Percentiles rank a stretch among this genome's conserved stretches.
phyloP scores from a whole-genome alignment of 2,888 invertebrate genomes.

The Liodrosophila aerea region DNA sequence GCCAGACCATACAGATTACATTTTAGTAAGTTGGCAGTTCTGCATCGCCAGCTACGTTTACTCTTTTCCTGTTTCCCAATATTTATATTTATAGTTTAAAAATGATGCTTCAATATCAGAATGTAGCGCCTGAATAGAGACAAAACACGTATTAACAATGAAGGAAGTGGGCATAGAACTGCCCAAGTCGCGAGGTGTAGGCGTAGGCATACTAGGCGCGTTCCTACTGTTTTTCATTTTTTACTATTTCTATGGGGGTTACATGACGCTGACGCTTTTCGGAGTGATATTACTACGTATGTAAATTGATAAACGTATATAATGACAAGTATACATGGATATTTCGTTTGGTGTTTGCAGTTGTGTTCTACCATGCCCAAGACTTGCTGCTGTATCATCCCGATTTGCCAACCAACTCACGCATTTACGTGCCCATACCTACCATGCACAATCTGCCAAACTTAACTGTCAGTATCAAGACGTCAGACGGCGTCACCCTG shows the following conservation, averaged over 20 bases:
- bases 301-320: slow-evolving; percentile 28
- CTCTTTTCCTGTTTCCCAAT: slow-evolving; percentile 1
- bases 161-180: slow-evolving; percentile 77
- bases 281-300: slow-evolving; percentile 88
- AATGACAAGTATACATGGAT: background rate
- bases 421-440: slow-evolving; percentile 93
- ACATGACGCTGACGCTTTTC: slow-evolving; percentile 88
- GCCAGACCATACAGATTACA: background rate
- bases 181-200: slow-evolving; percentile 85
- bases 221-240: slow-evolving; percentile 89
- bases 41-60: slow-evolving; percentile 23
- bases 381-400: slow-evolving; percentile 94
- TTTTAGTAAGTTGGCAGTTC: slow-evolving; percentile 35
- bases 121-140: slow-evolving; percentile 35
- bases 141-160: slow-evolving; percentile 53
- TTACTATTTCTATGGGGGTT: slow-evolving; percentile 92
- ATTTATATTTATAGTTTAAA: slow-evolving; percentile 4
- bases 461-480: slow-evolving; percentile 90
- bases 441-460: slow-evolving; percentile 92
- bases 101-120: slow-evolving; percentile 27
- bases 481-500: slow-evolving; percentile 89
- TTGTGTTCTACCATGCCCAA: slow-evolving; percentile 92
- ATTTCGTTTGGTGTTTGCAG: slow-evolving; percentile 82
- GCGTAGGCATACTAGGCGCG: slow-evolving; percentile 90
- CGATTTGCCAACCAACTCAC: slow-evolving; percentile 93